These are phyloP conservation scores for Rachycentron canadum DNA, from an alignment of 2,797 vertebrate genomes.

Conservation along the genomic window DNA sequence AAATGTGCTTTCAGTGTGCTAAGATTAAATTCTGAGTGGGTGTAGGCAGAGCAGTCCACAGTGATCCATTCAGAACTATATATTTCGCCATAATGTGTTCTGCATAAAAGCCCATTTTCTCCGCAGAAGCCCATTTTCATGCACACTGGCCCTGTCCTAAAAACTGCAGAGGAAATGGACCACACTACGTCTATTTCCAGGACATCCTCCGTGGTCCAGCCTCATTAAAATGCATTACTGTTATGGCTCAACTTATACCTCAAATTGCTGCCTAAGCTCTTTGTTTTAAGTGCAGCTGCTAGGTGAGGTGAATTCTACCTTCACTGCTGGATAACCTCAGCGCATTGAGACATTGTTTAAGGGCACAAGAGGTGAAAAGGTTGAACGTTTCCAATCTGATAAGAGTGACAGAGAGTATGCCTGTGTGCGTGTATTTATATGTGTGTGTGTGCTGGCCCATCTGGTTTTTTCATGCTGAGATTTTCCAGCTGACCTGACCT, in stretches of 20 bases:
- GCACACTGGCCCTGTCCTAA: slow-evolving; percentile 51
- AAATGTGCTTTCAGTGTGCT: slow-evolving; percentile 62
- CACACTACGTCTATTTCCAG: slow-evolving; percentile 73
- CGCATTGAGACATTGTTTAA: slow-evolving; percentile 38
- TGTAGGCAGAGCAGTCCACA: slow-evolving; percentile 47
- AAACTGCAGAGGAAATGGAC: slow-evolving; percentile 74
- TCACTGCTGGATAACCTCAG: slow-evolving; percentile 40
- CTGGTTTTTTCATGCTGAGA: slow-evolving; percentile 46
- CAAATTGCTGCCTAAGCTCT: slow-evolving; percentile 72
- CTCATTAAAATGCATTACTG: slow-evolving; percentile 73
- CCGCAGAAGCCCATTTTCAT: slow-evolving; percentile 61
- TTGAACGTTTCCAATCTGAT: slow-evolving; percentile 64
- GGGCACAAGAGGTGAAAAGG: slow-evolving; percentile 58
- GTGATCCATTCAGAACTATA: slow-evolving; percentile 58
- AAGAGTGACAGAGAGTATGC: slow-evolving; percentile 41
- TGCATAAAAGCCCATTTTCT: slow-evolving; percentile 62
- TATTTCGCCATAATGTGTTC: slow-evolving; percentile 60
- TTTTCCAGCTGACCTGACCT: slow-evolving; percentile 48
- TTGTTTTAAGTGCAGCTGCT: slow-evolving; percentile 69
- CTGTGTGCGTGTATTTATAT: slow-evolving; percentile 13
- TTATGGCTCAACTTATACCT: slow-evolving; percentile 57
- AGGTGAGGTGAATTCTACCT: slow-evolving; percentile 50
- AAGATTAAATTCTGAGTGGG: slow-evolving; percentile 63
- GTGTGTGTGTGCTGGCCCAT: slow-evolving; percentile 17
- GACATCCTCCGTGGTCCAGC: slow-evolving; percentile 56